Percentiles rank a stretch among this genome's conserved stretches.
Conservation (phyloP, 2,888 invertebrate species). For the Nomada flava region DNA sequence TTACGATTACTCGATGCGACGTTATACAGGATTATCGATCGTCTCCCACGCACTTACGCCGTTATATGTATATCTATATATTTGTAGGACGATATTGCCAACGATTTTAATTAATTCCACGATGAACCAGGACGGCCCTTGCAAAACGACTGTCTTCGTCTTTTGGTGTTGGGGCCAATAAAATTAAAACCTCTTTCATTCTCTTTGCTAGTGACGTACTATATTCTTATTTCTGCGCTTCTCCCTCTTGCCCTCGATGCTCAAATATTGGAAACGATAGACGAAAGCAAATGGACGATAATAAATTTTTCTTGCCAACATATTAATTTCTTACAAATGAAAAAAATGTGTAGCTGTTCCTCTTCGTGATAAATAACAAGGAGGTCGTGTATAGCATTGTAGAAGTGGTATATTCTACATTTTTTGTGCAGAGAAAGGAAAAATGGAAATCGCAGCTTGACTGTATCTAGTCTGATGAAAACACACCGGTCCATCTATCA, state of each 20-base stretch:
- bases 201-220: not conserved
- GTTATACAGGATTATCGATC: slow-evolving; percentile 58
- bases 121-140: slow-evolving; percentile 56
- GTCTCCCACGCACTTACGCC: slow-evolving; percentile 31
- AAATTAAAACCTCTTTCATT: not conserved
- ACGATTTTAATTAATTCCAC: slow-evolving; percentile 71
- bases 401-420: not conserved
- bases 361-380: too few species aligned
- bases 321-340: not conserved
- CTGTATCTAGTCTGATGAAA: not conserved
- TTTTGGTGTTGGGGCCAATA: not conserved
- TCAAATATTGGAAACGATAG: not conserved
- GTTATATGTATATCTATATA: slow-evolving; percentile 37
- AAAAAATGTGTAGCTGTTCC: too few species aligned
- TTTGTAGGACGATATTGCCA: slow-evolving; percentile 58
- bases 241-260: not conserved
- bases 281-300: not conserved
- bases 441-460: slow-evolving; percentile 9
- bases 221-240: not conserved
- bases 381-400: too few species aligned
- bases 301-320: not conserved
- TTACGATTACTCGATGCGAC: slow-evolving; percentile 62
- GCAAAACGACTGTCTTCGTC: slow-evolving; percentile 54
- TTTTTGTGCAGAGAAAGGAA: not conserved
- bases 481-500: slow-evolving; percentile 11